phyloP scores from a whole-genome alignment of 2,113 vertebrate genomes.

The Festucalex cinctus region DNA sequence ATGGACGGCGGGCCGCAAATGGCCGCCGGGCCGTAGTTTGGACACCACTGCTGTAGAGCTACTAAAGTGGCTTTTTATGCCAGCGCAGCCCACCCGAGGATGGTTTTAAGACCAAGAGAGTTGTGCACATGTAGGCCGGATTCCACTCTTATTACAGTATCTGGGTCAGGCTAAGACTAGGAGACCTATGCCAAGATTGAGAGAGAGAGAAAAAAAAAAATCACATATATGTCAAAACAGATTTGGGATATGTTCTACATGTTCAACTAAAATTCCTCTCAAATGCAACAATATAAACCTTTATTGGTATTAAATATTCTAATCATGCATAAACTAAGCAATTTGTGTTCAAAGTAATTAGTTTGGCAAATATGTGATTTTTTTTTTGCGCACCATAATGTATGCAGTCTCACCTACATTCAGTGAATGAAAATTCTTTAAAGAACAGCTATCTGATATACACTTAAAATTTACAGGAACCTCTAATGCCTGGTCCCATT shows the following conservation, averaged over 20 bases:
- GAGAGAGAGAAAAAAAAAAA: not conserved
- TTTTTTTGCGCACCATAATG: not conserved
- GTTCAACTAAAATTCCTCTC: not conserved
- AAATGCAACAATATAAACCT: not conserved
- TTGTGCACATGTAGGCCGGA: slow-evolving; percentile 18
- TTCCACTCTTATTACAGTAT: slow-evolving; percentile 52
- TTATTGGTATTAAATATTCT: not conserved
- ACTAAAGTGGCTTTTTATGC: slow-evolving; percentile 24
- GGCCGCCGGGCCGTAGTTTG: too few relatives aligned
- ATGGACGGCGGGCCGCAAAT: too few relatives aligned
- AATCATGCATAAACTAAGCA: not conserved
- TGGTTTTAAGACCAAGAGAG: slow-evolving; percentile 13
- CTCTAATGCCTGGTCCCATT: not conserved
- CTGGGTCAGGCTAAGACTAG: slow-evolving; percentile 37
- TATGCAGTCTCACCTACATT: not conserved
- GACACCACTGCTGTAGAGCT: slow-evolving; percentile 19
- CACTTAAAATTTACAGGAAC: not conserved
- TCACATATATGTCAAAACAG: not conserved
- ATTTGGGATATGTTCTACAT: not conserved
- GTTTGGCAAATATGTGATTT: not conserved
- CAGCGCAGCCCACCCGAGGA: slow-evolving; percentile 30
- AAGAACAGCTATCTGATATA: not conserved
- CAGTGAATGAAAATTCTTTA: not conserved
- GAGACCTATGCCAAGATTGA: not conserved
- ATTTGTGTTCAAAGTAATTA: too few relatives aligned